A percentile compares a stretch with the other conserved stretches of the same genome.
These are phyloP conservation scores for Lithophane ornitopus DNA, from an alignment of 2,888 invertebrate species.

Conservation along the genomic window DNA sequence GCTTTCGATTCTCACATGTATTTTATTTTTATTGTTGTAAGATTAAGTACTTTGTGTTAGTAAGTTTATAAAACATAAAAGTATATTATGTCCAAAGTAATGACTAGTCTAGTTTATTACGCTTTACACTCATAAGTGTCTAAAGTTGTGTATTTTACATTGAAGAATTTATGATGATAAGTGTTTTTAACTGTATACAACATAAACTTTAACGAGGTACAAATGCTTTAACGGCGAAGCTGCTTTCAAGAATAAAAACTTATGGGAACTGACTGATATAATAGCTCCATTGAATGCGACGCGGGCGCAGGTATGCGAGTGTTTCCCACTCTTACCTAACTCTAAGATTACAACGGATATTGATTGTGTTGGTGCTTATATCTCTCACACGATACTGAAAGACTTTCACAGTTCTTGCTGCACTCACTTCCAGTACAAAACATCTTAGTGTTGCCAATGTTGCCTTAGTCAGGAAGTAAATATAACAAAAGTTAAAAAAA, in stretches of 20 bases:
- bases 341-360: slow-evolving; percentile 85
- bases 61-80: slow-evolving; percentile 2
- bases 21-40: slow-evolving; percentile 38
- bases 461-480: slow-evolving; percentile 24
- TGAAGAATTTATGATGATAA: slow-evolving; percentile 29
- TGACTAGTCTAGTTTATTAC: slow-evolving; percentile 16
- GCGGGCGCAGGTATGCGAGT: slow-evolving; percentile 73
- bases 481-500: not conserved
- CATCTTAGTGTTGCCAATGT: slow-evolving; percentile 29
- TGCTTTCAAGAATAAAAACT: slow-evolving; percentile 80
- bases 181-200: slow-evolving; percentile 42
- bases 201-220: slow-evolving; percentile 48
- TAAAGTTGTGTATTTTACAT: slow-evolving; percentile 14
- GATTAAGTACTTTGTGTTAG: slow-evolving; percentile 10
- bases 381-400: slow-evolving; percentile 78
- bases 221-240: slow-evolving; percentile 48
- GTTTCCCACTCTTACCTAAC: slow-evolving; percentile 85
- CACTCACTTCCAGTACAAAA: slow-evolving; percentile 65
- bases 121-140: slow-evolving; percentile 20
- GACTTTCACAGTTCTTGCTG: slow-evolving; percentile 81
- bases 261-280: slow-evolving; percentile 80
- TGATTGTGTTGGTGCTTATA: slow-evolving; percentile 82
- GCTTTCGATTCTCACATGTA: slow-evolving; percentile 63
- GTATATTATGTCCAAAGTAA: slow-evolving; percentile 10
- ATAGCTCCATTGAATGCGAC: slow-evolving; percentile 78